A percentile compares a stretch with the other conserved stretches of the same genome.
Evolutionary conservation across 1,140 invertebrate species (phyloP).

Genomic region (Araneus ventricosus): DNA sequence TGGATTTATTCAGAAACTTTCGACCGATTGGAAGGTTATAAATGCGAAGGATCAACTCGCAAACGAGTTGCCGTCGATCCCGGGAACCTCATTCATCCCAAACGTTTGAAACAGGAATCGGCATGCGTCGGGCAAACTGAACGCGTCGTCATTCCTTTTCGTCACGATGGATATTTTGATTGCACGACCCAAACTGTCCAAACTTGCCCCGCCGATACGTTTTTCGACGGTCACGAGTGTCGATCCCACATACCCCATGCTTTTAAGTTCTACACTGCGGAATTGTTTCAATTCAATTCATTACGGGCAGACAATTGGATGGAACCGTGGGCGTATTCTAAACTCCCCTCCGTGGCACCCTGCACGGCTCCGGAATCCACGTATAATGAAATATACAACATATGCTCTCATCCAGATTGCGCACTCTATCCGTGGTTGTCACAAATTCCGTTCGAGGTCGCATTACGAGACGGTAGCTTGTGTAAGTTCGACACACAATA

Average conservation of each 20-base stretch:
- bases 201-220: neutral
- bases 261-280: too few species aligned
- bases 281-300: neutral
- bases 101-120: neutral
- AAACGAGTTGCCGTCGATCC: neutral
- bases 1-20: neutral
- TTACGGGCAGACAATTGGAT: neutral
- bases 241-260: neutral
- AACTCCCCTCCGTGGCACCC: neutral
- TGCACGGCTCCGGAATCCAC: neutral
- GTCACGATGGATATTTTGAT: neutral
- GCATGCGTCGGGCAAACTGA: neutral
- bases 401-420: constrained; percentile 40
- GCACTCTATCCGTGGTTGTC: neutral
- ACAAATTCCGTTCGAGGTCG: neutral
- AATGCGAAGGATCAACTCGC: neutral
- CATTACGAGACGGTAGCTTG: neutral
- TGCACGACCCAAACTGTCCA: neutral
- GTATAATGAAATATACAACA: neutral
- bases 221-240: neutral
- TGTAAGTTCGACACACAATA: neutral
- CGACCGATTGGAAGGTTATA: neutral
- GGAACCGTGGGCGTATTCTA: neutral
- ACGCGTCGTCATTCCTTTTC: neutral
- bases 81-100: neutral